phyloP scores from a whole-genome alignment of 2,888 invertebrate species.

The Cephus pulcher region DNA sequence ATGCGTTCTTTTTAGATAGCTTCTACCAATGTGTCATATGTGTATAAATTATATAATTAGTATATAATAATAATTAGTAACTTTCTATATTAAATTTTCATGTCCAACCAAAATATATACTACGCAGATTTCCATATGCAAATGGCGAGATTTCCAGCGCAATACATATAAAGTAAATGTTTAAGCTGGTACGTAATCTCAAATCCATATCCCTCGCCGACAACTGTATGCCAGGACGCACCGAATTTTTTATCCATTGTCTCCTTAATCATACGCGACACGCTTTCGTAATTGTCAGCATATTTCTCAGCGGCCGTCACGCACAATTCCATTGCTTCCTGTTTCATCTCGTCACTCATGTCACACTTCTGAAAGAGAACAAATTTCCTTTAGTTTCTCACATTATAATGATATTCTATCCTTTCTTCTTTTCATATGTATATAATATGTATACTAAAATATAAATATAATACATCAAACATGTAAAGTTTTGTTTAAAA shows the following conservation, averaged over 20 bases:
- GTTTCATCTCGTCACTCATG: slow-evolving; percentile 76
- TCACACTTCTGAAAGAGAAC: slow-evolving; percentile 66
- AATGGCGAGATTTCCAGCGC: slow-evolving; percentile 74
- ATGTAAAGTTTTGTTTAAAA: neutral
- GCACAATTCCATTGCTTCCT: slow-evolving; percentile 75
- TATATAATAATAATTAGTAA: neutral
- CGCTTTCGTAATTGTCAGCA: slow-evolving; percentile 73
- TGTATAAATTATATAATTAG: neutral
- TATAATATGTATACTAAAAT: neutral
- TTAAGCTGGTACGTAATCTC: slow-evolving; percentile 76
- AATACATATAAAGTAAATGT: slow-evolving; percentile 72
- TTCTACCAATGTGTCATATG: neutral
- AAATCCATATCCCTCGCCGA: slow-evolving; percentile 77
- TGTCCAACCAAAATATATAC: neutral
- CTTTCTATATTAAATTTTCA: neutral
- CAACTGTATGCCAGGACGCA: slow-evolving; percentile 76
- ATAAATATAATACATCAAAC: neutral
- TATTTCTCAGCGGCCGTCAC: slow-evolving; percentile 77
- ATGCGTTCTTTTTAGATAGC: neutral
- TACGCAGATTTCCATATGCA: slow-evolving; percentile 74
- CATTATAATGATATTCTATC: neutral
- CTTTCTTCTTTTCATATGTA: neutral
- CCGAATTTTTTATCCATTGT: slow-evolving; percentile 77
- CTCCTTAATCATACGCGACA: slow-evolving; percentile 76
- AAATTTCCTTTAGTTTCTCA: neutral